phyloP scores from a whole-genome alignment of 1,140 invertebrate genomes.

The Orius insidiosus region DNA sequence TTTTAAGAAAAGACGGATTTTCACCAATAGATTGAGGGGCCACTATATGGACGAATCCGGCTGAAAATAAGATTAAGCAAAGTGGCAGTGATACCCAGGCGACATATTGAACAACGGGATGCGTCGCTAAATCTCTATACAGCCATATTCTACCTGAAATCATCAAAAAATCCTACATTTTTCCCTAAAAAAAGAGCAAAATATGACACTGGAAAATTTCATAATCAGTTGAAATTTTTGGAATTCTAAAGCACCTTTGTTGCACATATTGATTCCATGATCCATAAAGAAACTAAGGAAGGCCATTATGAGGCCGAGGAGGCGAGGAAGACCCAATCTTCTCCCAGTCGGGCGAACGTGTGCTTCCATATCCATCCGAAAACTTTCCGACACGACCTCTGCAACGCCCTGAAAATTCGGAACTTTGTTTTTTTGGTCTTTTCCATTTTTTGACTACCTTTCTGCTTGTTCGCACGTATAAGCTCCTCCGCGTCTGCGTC shows the following conservation, averaged over 20 bases:
- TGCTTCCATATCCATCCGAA: conserved; percentile 56
- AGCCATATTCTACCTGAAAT: conserved; percentile 89
- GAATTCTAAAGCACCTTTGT: conserved; percentile 66
- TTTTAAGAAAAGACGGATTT: background rate
- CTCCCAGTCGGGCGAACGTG: conserved; percentile 73
- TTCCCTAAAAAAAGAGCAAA: too few species aligned
- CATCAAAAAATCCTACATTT: too few species aligned
- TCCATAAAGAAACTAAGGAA: conserved; percentile 91
- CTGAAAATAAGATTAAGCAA: conserved; percentile 78
- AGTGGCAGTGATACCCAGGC: conserved; percentile 81
- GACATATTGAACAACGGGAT: conserved; percentile 67
- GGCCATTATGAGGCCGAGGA: conserved; percentile 91
- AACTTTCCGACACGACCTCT: conserved; percentile 3
- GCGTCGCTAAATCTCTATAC: conserved; percentile 65
- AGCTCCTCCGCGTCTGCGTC: conserved; percentile 25
- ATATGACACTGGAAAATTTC: too few species aligned
- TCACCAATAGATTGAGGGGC: conserved; percentile 87
- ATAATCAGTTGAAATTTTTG: background rate
- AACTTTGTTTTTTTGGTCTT: conserved; percentile 28
- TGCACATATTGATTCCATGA: conserved; percentile 84
- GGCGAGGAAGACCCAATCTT: conserved; percentile 95
- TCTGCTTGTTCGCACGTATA: background rate
- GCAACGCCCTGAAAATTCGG: conserved; percentile 11
- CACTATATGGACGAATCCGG: conserved; percentile 85
- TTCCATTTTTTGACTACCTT: conserved; percentile 25